Evolutionary conservation across 64 coral and sea anemone species (phyloP).

Genomic region (Porites lutea): DNA sequence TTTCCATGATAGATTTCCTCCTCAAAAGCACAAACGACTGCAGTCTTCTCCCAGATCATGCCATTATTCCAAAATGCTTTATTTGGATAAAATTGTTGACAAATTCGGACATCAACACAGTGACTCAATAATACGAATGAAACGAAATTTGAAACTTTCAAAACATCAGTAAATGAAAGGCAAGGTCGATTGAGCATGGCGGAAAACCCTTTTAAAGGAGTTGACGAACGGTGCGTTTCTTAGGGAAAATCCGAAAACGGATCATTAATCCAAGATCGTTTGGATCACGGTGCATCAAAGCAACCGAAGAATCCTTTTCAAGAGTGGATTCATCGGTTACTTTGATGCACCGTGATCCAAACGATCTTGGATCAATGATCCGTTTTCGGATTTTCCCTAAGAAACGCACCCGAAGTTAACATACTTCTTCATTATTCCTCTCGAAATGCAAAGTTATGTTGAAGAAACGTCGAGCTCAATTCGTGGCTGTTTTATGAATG

Average conservation of each 20-base stretch:
- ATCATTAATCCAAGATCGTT: too few relatives aligned
- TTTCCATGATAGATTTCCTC: conserved; percentile 1
- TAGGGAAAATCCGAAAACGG: too few relatives aligned
- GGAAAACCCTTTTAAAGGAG: background rate
- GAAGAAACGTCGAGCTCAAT: background rate
- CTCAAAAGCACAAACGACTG: conserved; percentile 2
- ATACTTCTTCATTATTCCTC: conserved; percentile 7
- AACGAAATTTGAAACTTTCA: background rate
- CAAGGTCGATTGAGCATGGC: background rate
- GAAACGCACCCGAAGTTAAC: background rate
- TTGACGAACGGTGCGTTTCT: too few relatives aligned
- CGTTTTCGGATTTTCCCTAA: too few relatives aligned
- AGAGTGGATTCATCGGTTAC: too few relatives aligned
- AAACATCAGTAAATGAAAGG: background rate
- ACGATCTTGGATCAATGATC: too few relatives aligned
- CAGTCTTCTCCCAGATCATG: conserved; percentile 2
- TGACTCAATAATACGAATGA: background rate
- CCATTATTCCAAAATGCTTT: conserved; percentile 14
- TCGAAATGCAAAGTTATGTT: too few relatives aligned
- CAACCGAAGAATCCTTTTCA: too few relatives aligned
- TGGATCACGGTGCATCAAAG: too few relatives aligned
- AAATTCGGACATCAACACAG: background rate
- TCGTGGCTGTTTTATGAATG: background rate
- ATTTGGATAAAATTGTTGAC: background rate
- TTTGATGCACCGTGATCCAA: too few relatives aligned